These are phyloP conservation scores for Aphelocoma californica DNA, from an alignment of 2,797 vertebrate species.

Conservation along the genomic window DNA sequence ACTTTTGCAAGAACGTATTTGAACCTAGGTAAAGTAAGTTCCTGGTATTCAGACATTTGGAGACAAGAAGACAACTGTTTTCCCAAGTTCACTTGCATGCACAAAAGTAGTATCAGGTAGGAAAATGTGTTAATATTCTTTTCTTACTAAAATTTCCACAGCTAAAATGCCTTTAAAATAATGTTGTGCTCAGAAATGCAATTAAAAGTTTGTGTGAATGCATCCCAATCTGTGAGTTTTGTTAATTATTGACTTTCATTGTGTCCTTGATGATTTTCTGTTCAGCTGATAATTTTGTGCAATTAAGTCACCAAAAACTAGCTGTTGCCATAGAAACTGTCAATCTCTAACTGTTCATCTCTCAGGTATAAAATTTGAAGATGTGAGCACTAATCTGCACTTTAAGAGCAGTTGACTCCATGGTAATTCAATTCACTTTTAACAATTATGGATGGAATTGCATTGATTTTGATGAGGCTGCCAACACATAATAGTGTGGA, in stretches of 20 bases:
- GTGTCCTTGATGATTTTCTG: not conserved
- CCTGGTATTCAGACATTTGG: not conserved
- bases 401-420: not conserved
- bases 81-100: not conserved
- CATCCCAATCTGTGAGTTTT: not conserved
- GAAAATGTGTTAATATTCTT: not conserved
- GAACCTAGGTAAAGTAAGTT: not conserved
- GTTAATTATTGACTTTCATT: not conserved
- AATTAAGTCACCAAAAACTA: not conserved
- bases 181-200: not conserved
- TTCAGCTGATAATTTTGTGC: not conserved
- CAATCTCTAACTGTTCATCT: not conserved
- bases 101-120: not conserved
- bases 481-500: not conserved
- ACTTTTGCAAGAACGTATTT: not conserved
- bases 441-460: constrained; percentile 2
- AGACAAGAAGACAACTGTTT: not conserved
- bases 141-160: not conserved
- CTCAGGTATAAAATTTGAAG: not conserved
- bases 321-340: not conserved
- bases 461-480: not conserved
- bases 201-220: not conserved
- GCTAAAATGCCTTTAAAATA: not conserved
- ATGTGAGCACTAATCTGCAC: not conserved
- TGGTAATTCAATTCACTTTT: not conserved